Conservation (phyloP, 2,113 vertebrate genomes). For the Triplophysa siluroides region DNA sequence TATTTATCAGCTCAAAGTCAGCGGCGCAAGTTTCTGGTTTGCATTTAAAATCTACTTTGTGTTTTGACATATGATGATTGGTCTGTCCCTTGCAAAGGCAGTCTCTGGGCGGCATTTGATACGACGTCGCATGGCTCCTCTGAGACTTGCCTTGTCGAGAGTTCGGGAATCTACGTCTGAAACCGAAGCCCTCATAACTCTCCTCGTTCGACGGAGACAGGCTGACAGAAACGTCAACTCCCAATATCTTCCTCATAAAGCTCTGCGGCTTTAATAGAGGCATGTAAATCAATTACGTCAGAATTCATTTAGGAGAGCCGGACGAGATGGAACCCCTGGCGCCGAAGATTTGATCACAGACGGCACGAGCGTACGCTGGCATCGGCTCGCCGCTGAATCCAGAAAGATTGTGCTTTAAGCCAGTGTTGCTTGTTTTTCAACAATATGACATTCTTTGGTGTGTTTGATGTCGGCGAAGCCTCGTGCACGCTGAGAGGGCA, state of each 20-base stretch:
- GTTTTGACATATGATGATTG: not conserved
- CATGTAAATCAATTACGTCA: slow-evolving; percentile 55
- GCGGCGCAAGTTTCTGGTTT: not conserved
- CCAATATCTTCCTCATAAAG: slow-evolving; percentile 47
- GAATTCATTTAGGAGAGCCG: slow-evolving; percentile 38
- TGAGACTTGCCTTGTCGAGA: not conserved
- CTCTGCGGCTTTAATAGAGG: slow-evolving; percentile 51
- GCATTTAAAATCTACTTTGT: not conserved
- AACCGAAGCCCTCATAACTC: slow-evolving; percentile 32
- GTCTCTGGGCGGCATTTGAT: not conserved
- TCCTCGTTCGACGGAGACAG: slow-evolving; percentile 26
- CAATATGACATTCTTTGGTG: slow-evolving; percentile 42
- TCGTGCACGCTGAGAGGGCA: slow-evolving; percentile 13
- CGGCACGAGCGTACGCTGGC: slow-evolving; percentile 20
- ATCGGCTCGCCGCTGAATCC: slow-evolving; percentile 5
- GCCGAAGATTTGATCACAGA: slow-evolving; percentile 51
- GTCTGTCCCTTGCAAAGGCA: not conserved
- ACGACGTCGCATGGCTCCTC: not conserved
- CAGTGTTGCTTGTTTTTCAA: slow-evolving; percentile 38
- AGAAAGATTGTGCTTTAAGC: slow-evolving; percentile 41
- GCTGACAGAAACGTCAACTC: slow-evolving; percentile 50
- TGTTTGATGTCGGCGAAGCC: slow-evolving; percentile 12
- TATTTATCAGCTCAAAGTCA: too few relatives aligned
- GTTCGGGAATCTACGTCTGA: slow-evolving; percentile 7
- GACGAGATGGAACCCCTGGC: slow-evolving; percentile 42